Evolutionary conservation across 2,797 vertebrate genomes (phyloP).

Genomic region (Vireo griseus): DNA sequence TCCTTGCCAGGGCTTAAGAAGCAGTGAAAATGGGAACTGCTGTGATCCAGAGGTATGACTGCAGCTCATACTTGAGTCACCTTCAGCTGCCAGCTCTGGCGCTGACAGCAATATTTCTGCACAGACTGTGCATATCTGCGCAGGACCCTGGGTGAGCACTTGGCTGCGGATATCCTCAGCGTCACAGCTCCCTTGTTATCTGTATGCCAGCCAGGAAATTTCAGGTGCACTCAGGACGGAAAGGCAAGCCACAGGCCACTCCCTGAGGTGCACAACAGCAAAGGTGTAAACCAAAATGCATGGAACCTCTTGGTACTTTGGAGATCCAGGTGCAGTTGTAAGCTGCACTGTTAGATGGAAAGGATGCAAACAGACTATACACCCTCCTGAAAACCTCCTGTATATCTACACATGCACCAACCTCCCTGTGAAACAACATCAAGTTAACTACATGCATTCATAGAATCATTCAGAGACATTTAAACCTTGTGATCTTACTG

Average conservation of each 20-base stretch:
- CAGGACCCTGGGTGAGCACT: background rate
- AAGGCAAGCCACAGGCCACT: background rate
- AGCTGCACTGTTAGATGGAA: background rate
- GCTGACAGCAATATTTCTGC: background rate
- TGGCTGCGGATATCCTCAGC: background rate
- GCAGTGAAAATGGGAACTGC: background rate
- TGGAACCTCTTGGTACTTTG: background rate
- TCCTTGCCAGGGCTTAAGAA: background rate
- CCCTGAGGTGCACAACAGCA: background rate
- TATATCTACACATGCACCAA: background rate
- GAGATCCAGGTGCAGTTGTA: background rate
- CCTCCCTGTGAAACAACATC: background rate
- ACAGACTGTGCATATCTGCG: background rate
- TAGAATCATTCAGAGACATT: background rate
- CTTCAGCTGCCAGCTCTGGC: slow-evolving; percentile 2
- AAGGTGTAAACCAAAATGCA: background rate
- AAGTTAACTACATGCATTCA: background rate
- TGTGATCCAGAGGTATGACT: background rate
- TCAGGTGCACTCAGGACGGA: background rate
- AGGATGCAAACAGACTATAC: background rate
- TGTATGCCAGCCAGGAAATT: background rate
- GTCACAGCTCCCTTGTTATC: background rate
- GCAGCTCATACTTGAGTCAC: background rate
- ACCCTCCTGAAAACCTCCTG: background rate
- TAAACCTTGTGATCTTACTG: background rate